Base-by-base conservation (phyloP, 2,797 vertebrate species). In the Dromococcyx pavoninus region DNA sequence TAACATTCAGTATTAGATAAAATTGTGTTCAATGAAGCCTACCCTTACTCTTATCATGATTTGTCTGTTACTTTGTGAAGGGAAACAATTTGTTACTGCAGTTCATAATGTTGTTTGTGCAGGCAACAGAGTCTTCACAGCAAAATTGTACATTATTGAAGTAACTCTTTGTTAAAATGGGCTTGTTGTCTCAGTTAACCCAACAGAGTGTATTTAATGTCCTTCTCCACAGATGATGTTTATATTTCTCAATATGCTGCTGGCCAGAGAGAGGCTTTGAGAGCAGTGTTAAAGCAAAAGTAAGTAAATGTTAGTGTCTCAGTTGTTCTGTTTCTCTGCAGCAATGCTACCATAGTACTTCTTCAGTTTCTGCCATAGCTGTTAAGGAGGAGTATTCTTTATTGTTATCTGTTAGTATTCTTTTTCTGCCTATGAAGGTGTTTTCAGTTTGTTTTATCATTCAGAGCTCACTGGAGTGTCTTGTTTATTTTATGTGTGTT, bases 171-270 rank as follows among this genome's bases (percentile, higher is more conserved):
- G 23, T 92, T 81, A 33, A 65, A 92, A 43, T 7, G 53, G 28
- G 44, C 6, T 10, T 41, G 54, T 77, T 84, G 6, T 87, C 39
- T 17, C 28, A 56, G 17, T 78, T 72, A 56, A 39, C n/a, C 33
- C 2, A 10, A 70, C 35, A 35, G 50, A 64, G 19, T n/a, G 2
- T 62, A 7, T 85, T 83, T 51, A 86, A 5, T 94, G 9, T 94
- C 46, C 88, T 89, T 94, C 89, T 80, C 16, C 80, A 98, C 94
- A 96, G 95, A 95, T 53, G 98, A 99, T 56, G 96, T 99, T 37
- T 95, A 98, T 83, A 98, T 99, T 86, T 99, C 98, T 37, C 98
- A 97, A 7, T 99, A 98, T 65, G 69, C 97, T 7, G 17, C 95
- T 35, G 98, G 98, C 35, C 97, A 98, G 83, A 99, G 99, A 53